Base-by-base conservation (phyloP, 2,797 vertebrate species). In the Chelonia mydas region DNA sequence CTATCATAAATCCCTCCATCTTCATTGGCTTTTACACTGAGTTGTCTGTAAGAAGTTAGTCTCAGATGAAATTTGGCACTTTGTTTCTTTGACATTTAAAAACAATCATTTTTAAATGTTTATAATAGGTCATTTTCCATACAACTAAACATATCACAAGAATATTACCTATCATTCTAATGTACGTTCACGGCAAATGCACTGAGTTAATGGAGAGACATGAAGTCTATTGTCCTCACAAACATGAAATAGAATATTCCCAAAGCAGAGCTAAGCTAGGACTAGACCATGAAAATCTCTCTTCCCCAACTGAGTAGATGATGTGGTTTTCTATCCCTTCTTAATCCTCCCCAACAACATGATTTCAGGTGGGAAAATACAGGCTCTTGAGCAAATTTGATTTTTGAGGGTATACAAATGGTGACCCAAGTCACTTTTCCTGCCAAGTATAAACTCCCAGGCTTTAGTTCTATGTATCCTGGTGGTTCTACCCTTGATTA, bases 111-210 rank as follows among this genome's bases (percentile, higher is more conserved):
- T 57, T 90, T 25, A 61, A 47, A 27, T 54, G 16, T 61, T 90
- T 47, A 4, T 17, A 93, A 87, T 47, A 21, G 15, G 25, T 59
- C 80, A 45, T 61, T n/a, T 83, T 80, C 51, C 57, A 15, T 9
- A 37, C 59, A 7, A n/a, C 37, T 80, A 90, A 76, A 5, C n/a
- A 65, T 54, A 59, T 23, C 81, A 84, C 5, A 88, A 0, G 0
- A 81, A 88, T 45, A 50, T 28, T 68, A 83, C 21, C 91, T 84
- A 54, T 45, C 79, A 37, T 80, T 87, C 50, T 45, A 81, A 81
- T 53, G 41, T 28, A 33, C 19, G 47, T 16, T 41, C 83, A 79
- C 15, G 27, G 41, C 37, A 77, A 47, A 77, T 77, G 27, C 47
- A 77, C 41, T 77, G 74, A 50, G 10, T 25, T 79, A 79, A 51